Conservation (phyloP, 2,888 invertebrate genomes). For the Leucoma salicis region DNA sequence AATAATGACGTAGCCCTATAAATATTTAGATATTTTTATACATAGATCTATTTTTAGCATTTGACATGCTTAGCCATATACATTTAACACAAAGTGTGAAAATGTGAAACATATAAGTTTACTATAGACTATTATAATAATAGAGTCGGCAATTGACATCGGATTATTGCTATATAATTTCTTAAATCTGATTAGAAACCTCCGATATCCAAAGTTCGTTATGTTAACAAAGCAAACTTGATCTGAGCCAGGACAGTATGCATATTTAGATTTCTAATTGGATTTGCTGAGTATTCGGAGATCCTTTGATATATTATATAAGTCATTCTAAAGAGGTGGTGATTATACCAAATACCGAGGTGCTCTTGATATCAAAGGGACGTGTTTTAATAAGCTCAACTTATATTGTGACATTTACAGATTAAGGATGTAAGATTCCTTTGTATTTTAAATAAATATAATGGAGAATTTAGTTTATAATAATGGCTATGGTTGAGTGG, state of each 20-base stretch:
- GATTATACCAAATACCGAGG: constrained; percentile 15
- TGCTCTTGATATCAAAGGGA: constrained; percentile 10
- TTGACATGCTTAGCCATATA: too few relatives aligned
- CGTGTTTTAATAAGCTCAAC: constrained; percentile 19
- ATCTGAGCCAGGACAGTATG: neutral
- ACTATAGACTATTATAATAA: too few relatives aligned
- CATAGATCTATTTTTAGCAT: too few relatives aligned
- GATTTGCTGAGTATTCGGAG: constrained; percentile 7
- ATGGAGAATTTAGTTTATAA: neutral
- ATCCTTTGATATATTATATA: constrained; percentile 16
- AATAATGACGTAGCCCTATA: too few relatives aligned
- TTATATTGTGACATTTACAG: constrained; percentile 4
- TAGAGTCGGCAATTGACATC: too few relatives aligned
- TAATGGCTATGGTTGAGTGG: neutral
- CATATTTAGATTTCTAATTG: constrained; percentile 14
- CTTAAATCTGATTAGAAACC: neutral
- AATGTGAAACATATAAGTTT: too few relatives aligned
- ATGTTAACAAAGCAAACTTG: constrained; percentile 7
- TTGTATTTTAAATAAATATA: constrained; percentile 1
- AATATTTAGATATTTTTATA: too few relatives aligned
- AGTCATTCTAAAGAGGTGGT: constrained; percentile 3
- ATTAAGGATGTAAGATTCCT: constrained; percentile 3
- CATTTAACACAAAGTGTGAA: too few relatives aligned
- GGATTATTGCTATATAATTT: too few relatives aligned
- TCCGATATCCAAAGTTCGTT: constrained; percentile 9